Conservation (phyloP, 2,888 invertebrate species). For the Blastobasis adustella region DNA sequence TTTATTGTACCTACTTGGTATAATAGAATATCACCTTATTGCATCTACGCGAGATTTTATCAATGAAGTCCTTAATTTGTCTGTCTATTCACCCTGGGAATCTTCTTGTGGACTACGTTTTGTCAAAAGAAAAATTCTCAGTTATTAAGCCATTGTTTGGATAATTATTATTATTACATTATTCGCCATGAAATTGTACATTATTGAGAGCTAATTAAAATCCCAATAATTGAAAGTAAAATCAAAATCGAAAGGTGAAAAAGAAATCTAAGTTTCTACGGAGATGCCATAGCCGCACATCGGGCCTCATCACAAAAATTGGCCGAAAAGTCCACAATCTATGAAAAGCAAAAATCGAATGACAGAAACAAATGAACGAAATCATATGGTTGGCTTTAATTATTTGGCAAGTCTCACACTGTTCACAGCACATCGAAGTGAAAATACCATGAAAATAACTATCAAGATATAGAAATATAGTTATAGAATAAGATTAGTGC, state of each 20-base stretch:
- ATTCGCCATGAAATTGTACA: too few relatives aligned
- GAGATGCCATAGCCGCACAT: background rate
- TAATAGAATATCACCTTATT: too few relatives aligned
- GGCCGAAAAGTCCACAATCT: constrained; percentile 6
- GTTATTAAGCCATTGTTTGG: too few relatives aligned
- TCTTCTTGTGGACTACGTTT: too few relatives aligned
- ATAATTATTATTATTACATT: too few relatives aligned
- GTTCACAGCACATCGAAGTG: constrained; percentile 47
- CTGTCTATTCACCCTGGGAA: too few relatives aligned
- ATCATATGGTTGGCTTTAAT: constrained; percentile 69
- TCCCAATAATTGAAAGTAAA: too few relatives aligned
- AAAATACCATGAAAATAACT: constrained; percentile 46
- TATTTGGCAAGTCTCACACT: constrained; percentile 64
- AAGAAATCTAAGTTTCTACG: background rate
- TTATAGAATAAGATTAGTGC: constrained; percentile 46
- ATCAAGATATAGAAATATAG: constrained; percentile 38
- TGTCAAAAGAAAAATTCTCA: too few relatives aligned
- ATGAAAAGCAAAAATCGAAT: constrained; percentile 49
- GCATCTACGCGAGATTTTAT: too few relatives aligned
- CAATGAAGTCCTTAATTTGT: too few relatives aligned
- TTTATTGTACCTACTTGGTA: too few relatives aligned
- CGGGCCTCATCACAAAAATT: background rate
- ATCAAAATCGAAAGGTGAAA: background rate
- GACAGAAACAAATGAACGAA: constrained; percentile 63
- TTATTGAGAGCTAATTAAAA: too few relatives aligned